Conservation (phyloP, 2,888 invertebrate species). For the Melangyna quadrimaculata region DNA sequence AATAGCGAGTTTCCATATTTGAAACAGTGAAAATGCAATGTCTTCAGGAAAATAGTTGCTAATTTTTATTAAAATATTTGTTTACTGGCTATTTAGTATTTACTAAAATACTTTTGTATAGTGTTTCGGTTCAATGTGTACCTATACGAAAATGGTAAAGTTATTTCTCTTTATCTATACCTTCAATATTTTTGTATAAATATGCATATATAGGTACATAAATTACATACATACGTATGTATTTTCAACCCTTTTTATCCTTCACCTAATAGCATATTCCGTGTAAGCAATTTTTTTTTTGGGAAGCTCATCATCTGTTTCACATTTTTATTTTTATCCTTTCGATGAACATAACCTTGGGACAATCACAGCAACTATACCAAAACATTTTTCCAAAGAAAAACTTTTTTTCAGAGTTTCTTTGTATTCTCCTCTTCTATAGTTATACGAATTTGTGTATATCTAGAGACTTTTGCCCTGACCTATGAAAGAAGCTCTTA, state of each 20-base stretch:
- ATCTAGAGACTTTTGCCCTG: neutral
- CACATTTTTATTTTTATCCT: neutral
- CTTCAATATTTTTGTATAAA: too few species aligned
- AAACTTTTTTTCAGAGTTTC: neutral
- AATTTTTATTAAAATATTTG: too few species aligned
- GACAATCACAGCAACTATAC: neutral
- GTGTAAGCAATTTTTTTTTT: neutral
- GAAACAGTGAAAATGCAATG: too few species aligned
- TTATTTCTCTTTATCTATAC: too few species aligned
- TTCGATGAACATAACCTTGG: neutral
- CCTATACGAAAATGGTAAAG: too few species aligned
- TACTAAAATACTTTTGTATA: too few species aligned
- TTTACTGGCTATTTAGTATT: too few species aligned
- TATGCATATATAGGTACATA: too few species aligned
- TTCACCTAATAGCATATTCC: neutral
- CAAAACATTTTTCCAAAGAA: neutral
- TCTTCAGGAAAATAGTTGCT: too few species aligned
- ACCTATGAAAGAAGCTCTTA: neutral
- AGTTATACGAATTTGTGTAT: neutral
- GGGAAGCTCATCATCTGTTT: neutral
- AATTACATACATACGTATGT: too few species aligned
- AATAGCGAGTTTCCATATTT: too few species aligned
- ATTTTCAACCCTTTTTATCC: neutral
- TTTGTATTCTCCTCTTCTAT: neutral
- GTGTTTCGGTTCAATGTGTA: too few species aligned